A percentile compares a stretch with the other conserved stretches of the same genome.
Evolutionary conservation across 2,797 vertebrate species (phyloP).

Genomic region (Pelochelys cantorii): DNA sequence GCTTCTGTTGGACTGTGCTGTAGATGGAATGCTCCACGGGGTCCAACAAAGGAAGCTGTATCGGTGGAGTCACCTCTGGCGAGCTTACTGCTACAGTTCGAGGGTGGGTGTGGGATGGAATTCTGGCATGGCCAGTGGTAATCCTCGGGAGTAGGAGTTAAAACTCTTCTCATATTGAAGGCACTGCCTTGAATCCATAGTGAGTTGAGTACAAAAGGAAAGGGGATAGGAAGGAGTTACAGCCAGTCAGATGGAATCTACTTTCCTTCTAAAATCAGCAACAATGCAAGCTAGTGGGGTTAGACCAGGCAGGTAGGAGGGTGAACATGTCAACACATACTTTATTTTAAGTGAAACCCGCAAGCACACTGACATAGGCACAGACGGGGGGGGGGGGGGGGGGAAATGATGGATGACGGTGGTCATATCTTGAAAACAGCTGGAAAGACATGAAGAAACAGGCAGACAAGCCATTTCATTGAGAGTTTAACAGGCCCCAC

Average conservation of each 20-base stretch:
- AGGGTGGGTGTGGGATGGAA: not conserved
- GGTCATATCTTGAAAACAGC: not conserved
- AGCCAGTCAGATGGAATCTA: not conserved
- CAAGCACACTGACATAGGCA: not conserved
- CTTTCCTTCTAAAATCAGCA: slow-evolving; percentile 9
- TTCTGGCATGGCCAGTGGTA: not conserved
- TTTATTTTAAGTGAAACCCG: not conserved
- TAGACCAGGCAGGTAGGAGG: not conserved
- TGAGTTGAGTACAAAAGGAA: not conserved
- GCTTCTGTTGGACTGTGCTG: slow-evolving; percentile 10
- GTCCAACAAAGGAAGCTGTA: slow-evolving; percentile 34
- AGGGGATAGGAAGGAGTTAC: not conserved
- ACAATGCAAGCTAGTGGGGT: not conserved
- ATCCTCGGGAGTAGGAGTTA: not conserved
- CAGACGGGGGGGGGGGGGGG: not conserved
- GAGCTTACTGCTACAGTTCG: not conserved
- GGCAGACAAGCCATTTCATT: not conserved
- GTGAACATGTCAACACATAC: not conserved
- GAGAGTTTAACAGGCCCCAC: not conserved
- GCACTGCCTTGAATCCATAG: slow-evolving; percentile 2
- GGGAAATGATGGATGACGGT: not conserved
- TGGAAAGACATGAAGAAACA: not conserved
- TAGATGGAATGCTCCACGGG: not conserved
- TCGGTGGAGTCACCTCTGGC: not conserved
- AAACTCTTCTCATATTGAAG: slow-evolving; percentile 22